A percentile compares a stretch with the other conserved stretches of the same genome.
phyloP scores from a whole-genome alignment of 2,888 invertebrate species.

The Scaeva pyrastri region DNA sequence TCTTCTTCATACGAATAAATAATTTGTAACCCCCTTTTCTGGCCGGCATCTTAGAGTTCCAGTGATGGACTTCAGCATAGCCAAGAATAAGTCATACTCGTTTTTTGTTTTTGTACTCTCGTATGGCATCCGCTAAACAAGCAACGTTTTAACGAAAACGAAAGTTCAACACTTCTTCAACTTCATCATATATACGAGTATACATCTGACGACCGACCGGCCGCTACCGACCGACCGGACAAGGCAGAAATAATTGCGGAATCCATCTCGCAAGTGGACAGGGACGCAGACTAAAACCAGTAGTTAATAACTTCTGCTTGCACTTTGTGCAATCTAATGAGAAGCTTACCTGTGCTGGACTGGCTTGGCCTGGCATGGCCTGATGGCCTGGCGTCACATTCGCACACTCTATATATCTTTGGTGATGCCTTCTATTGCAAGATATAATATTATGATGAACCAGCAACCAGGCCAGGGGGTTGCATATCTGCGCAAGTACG shows the following conservation, averaged over 20 bases:
- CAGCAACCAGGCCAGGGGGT: slow-evolving; percentile 45
- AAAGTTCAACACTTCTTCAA: slow-evolving; percentile 59
- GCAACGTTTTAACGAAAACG: slow-evolving; percentile 52
- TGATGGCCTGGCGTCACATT: slow-evolving; percentile 33
- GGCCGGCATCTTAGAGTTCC: slow-evolving; percentile 26
- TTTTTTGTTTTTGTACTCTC: neutral
- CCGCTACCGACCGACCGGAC: slow-evolving; percentile 16
- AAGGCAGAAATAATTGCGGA: slow-evolving; percentile 55
- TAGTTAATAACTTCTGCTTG: slow-evolving; percentile 72
- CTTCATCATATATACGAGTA: slow-evolving; percentile 17
- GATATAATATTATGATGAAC: slow-evolving; percentile 33
- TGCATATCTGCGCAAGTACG: neutral
- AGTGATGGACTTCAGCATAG: slow-evolving; percentile 4
- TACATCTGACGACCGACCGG: neutral
- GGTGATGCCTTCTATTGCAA: neutral
- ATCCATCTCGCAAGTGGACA: slow-evolving; percentile 54
- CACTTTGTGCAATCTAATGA: slow-evolving; percentile 65
- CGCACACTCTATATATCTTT: slow-evolving; percentile 17
- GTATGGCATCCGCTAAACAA: slow-evolving; percentile 9
- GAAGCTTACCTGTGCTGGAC: slow-evolving; percentile 13
- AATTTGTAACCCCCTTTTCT: neutral
- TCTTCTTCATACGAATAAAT: slow-evolving; percentile 5
- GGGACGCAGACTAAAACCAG: slow-evolving; percentile 60
- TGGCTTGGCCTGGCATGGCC: slow-evolving; percentile 1
- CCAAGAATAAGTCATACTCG: neutral